Evolutionary conservation across 30 jellyfish, hydroid and myxozoan genomes (phyloP), one percentile per base, ranked within the genome.

Genomic region (Calvadosia cruxmelitensis): DNA sequence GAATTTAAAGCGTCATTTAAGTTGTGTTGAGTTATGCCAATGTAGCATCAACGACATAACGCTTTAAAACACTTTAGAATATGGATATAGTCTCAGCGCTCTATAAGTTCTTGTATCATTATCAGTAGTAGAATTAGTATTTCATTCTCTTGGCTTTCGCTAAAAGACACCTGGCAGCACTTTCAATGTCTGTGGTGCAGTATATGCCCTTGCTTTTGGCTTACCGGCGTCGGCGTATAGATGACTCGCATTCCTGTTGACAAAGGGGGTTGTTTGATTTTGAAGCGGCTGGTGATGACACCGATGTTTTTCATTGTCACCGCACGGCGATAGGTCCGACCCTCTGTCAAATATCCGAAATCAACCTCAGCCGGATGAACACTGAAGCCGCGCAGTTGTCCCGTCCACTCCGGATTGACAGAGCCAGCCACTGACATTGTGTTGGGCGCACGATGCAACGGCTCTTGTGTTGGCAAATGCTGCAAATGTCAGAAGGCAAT

Each of bases 211-310:
- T n/a, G n/a, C n/a, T n/a, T n/a, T n/a, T n/a, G n/a, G n/a, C 92
- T 77, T 72, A 87, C 97, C 53, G 93, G 93, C 26, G 94, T 94
- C 0, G 94, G 94, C 13, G 68, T 66, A 72, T 74, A 87, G 16
- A 68, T 32, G 51, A 87, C 93, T 49, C 64, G 79, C 84, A 87
- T n/a, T 10, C 97, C 97, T 2, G 97, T 87, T 15, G 97, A 87
- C 34, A 88, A 93, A 0, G 97, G 97, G 52, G 97, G 97, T 73
- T 87, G 97, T 27, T 52, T 80, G 36, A 87, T 73, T 50, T 77
- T 87, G 63, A 69, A 87, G 27, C 97, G 68, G 34, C 97, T 66
- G 52, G 64, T 63, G 35, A 72, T 93, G 34, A 87, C 49, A 34
- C 97, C 97, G 57, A 87, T 84, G 72, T 87, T 87, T 64, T 87